Conservation (phyloP, 2,113 vertebrate genomes). For the Nyctibius bracteatus region DNA sequence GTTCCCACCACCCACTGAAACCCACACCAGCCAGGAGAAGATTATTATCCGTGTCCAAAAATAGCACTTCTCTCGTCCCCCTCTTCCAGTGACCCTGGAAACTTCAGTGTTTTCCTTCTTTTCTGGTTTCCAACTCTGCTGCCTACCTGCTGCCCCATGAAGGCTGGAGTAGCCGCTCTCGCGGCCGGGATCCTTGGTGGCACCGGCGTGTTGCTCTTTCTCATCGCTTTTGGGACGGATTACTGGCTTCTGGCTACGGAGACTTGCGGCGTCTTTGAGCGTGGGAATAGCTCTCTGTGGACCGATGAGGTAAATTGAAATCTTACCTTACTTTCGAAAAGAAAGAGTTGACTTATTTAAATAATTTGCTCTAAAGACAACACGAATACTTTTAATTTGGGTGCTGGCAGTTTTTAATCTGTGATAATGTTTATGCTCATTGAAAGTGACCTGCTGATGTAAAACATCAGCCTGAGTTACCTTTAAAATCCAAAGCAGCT, state of each 20-base stretch:
- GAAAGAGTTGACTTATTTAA: not conserved
- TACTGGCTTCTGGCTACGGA: conserved; percentile 87
- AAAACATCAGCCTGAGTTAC: not conserved
- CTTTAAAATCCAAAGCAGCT: not conserved
- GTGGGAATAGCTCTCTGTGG: conserved; percentile 5
- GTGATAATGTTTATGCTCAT: accelerated
- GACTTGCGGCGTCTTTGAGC: conserved; percentile 61
- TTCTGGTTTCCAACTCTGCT: not conserved
- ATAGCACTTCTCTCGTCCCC: conserved; percentile 66
- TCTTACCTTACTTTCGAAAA: not conserved
- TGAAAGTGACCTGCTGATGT: not conserved
- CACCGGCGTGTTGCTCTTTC: conserved; percentile 79
- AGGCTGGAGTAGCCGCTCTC: conserved; percentile 74
- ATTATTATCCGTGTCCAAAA: conserved; percentile 71
- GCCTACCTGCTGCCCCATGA: conserved; percentile 71
- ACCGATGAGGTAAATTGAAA: conserved; percentile 10
- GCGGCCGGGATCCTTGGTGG: conserved; percentile 76
- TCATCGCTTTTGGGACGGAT: conserved; percentile 82
- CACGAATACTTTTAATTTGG: not conserved
- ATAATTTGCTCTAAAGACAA: not conserved
- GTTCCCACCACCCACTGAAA: conserved; percentile 69
- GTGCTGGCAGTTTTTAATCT: not conserved
- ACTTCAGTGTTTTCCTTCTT: not conserved
- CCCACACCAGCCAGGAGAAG: conserved; percentile 60
- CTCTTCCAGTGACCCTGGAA: not conserved